A percentile compares a stretch with the other conserved stretches of the same genome.
Evolutionary conservation across 2,888 invertebrate genomes (phyloP).

Genomic region (Fragum sueziense): DNA sequence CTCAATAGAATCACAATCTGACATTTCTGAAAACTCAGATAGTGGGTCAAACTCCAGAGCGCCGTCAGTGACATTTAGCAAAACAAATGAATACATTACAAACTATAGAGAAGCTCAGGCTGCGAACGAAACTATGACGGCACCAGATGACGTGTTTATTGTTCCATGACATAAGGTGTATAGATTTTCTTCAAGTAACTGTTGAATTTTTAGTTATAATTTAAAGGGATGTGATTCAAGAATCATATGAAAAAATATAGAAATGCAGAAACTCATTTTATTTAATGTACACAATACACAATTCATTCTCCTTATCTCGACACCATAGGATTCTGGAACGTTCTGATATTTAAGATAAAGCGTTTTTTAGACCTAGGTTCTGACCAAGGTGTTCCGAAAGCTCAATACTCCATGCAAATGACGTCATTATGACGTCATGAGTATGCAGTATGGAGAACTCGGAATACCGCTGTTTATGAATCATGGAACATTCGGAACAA

Average conservation of each 20-base stretch:
- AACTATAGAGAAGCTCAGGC: conserved; percentile 40
- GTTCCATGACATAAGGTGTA: conserved; percentile 18
- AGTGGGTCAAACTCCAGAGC: conserved; percentile 40
- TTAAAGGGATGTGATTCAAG: background rate
- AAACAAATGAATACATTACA: conserved; percentile 50
- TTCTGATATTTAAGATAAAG: too few species aligned
- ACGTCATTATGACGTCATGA: too few species aligned
- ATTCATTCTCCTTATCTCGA: too few species aligned
- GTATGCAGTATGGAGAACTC: too few species aligned
- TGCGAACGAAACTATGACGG: conserved; percentile 43
- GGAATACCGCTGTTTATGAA: too few species aligned
- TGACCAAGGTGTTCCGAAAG: too few species aligned
- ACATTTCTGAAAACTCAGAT: conserved; percentile 49
- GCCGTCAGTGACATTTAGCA: conserved; percentile 54
- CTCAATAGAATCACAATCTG: conserved; percentile 57
- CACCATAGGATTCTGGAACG: too few species aligned
- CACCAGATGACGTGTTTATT: conserved; percentile 54
- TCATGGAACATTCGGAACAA: too few species aligned
- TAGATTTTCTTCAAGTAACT: background rate
- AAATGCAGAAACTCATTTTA: background rate
- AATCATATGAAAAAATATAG: background rate
- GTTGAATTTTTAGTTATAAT: background rate
- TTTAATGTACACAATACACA: background rate
- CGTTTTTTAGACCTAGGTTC: too few species aligned
- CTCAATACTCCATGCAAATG: too few species aligned